Base-by-base conservation (phyloP, 2,888 invertebrate genomes). In the Rhamphomyia laevipes region DNA sequence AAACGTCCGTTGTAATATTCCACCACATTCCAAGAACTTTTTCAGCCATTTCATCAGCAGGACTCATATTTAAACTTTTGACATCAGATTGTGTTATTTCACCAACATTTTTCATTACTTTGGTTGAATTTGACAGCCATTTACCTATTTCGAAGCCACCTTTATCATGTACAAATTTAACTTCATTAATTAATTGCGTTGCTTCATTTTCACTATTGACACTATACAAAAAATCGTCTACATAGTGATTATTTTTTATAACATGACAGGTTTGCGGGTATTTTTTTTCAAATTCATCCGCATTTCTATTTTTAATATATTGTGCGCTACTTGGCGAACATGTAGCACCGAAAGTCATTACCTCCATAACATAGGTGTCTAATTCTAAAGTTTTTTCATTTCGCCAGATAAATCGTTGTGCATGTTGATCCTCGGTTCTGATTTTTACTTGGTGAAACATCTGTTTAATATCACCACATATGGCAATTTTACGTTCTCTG, bases 401-500 rank as follows among this genome's bases (percentile, higher is more conserved):
- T 9, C 60, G 52, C 57, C 61, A 54, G 33, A 61, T 40, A 49
- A 63, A 60, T 9, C 61, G 15, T 35, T 55, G 50, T 1, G 60
- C 59, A 18, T 61, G 50, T 49, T 59, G 57, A 47, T 64, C 63
- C 37, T 58, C 54, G 13, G 51, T 11, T 6, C 51, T 44, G 11
- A 65, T 57, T 21, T 50, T 50, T 11, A 62, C 48, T 10, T 59
- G 47, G 13, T 61, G 53, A 31, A 60, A 63, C 60, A 62, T 62
- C 54, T 55, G 57, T 47, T 43, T 52, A 1, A 63, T 58, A 49
- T 63, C 62, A 13, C 57, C 63, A n/a, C 56, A 56, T 3, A 69
- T 55, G 2, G 62, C 67, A 4, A 66, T 50, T 33, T 48, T 54
- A 37, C 59, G 49, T 55, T 63, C 61, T 15, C 68, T 53, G 52